These are phyloP conservation scores for Parelbella ahira DNA, from an alignment of 2,888 invertebrate species.

Conservation along the genomic window DNA sequence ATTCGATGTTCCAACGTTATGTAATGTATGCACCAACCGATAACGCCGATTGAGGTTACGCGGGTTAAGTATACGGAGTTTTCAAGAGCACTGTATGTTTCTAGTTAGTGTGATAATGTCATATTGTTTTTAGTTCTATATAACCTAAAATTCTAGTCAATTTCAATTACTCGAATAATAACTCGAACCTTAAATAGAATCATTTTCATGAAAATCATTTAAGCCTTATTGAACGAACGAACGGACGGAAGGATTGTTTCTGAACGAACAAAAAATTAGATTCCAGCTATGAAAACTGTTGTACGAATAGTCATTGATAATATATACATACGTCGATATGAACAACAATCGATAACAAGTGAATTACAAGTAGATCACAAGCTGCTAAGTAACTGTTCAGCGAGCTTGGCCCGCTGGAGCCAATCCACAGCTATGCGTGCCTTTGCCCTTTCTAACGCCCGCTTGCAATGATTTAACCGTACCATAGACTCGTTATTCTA, in stretches of 20 bases:
- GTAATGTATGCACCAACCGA: conserved; percentile 3
- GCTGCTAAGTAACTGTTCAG: conserved; percentile 22
- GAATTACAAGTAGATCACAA: conserved; percentile 23
- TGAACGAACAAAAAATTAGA: no score
- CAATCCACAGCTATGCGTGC: conserved; percentile 21
- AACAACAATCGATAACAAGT: conserved; percentile 8
- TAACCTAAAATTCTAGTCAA: no score
- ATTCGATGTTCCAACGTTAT: neutral
- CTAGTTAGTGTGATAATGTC: no score
- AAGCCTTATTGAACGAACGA: no score
- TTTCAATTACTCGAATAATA: no score
- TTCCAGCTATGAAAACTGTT: neutral
- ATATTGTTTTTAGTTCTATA: no score
- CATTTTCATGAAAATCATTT: no score
- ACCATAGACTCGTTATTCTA: conserved; percentile 11
- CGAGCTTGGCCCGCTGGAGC: conserved; percentile 14
- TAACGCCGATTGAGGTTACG: conserved; percentile 1
- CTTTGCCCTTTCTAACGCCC: conserved; percentile 35
- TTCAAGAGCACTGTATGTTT: conserved; percentile 1
- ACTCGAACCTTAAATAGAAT: no score
- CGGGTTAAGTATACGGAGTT: neutral
- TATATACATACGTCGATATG: conserved; percentile 1
- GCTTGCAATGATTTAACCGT: conserved; percentile 24
- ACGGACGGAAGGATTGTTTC: no score
- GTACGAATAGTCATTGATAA: conserved; percentile 4